phyloP scores from a whole-genome alignment of 2,888 invertebrate genomes.

The Antheraea yamamai region DNA sequence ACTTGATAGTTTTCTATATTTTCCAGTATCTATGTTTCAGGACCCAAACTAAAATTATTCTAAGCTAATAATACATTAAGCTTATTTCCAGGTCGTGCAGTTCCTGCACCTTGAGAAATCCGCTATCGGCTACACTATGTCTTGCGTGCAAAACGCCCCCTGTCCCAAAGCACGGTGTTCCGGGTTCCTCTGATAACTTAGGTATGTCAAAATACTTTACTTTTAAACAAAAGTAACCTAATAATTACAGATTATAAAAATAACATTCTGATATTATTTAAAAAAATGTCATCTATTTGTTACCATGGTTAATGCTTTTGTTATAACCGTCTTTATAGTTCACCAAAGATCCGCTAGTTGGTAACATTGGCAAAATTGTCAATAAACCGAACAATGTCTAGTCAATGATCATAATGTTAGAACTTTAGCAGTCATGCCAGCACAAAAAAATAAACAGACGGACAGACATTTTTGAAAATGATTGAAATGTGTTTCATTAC shows the following conservation, averaged over 20 bases:
- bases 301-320: too few species aligned
- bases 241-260: neutral
- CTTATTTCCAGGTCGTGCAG: conserved; percentile 83
- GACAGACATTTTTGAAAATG: too few species aligned
- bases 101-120: conserved; percentile 92
- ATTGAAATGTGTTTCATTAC: too few species aligned
- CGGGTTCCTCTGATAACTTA: conserved; percentile 55
- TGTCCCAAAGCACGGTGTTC: conserved; percentile 67
- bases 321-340: too few species aligned
- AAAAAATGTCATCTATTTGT: too few species aligned
- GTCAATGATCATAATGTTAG: too few species aligned
- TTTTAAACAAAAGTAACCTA: neutral
- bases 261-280: too few species aligned
- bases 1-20: neutral
- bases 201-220: conserved; percentile 68
- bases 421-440: too few species aligned
- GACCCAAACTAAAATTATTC: neutral
- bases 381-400: too few species aligned
- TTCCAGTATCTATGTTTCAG: neutral
- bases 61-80: neutral
- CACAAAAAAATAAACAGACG: too few species aligned
- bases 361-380: too few species aligned
- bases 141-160: conserved; percentile 89
- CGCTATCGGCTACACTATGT: conserved; percentile 84
- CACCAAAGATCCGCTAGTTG: too few species aligned